Conservation (phyloP, 2,888 invertebrate genomes). For the Ditylenchus weischeri region DNA sequence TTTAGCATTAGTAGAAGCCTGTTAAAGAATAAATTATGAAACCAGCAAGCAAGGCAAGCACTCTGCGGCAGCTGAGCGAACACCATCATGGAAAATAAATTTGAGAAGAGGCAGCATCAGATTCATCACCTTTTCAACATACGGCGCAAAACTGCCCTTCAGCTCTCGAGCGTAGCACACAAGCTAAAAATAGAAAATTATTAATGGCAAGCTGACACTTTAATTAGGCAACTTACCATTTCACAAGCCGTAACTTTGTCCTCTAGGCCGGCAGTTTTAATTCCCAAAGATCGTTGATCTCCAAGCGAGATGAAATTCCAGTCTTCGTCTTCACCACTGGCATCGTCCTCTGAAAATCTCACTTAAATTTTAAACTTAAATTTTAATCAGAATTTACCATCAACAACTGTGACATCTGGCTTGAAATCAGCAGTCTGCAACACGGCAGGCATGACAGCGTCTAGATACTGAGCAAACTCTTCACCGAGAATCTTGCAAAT, state of each 20-base stretch:
- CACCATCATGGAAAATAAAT: constrained; percentile 86
- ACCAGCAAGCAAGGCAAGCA: constrained; percentile 79
- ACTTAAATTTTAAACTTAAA: not conserved
- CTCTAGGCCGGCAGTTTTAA: constrained; percentile 85
- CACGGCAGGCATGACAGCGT: constrained; percentile 90
- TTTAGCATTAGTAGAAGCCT: too few relatives aligned
- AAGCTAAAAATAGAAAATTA: not conserved
- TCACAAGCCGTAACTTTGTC: constrained; percentile 94
- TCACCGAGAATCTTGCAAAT: constrained; percentile 88
- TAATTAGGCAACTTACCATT: constrained; percentile 76
- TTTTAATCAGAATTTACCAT: constrained; percentile 67
- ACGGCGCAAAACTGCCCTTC: constrained; percentile 65
- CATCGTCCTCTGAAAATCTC: constrained; percentile 64
- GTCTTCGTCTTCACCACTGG: constrained; percentile 77
- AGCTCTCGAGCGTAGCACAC: constrained; percentile 4
- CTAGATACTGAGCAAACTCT: constrained; percentile 80
- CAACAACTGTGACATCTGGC: constrained; percentile 84
- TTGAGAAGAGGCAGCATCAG: constrained; percentile 74
- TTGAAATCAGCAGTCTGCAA: constrained; percentile 85
- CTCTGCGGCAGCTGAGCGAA: constrained; percentile 84
- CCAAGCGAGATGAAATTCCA: constrained; percentile 91
- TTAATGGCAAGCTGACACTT: not conserved
- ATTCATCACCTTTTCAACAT: constrained; percentile 69
- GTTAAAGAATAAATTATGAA: too few relatives aligned
- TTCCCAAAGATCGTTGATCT: constrained; percentile 85